These are phyloP conservation scores for Carduelis carduelis DNA, from an alignment of 2,797 vertebrate genomes.

Conservation along the genomic window DNA sequence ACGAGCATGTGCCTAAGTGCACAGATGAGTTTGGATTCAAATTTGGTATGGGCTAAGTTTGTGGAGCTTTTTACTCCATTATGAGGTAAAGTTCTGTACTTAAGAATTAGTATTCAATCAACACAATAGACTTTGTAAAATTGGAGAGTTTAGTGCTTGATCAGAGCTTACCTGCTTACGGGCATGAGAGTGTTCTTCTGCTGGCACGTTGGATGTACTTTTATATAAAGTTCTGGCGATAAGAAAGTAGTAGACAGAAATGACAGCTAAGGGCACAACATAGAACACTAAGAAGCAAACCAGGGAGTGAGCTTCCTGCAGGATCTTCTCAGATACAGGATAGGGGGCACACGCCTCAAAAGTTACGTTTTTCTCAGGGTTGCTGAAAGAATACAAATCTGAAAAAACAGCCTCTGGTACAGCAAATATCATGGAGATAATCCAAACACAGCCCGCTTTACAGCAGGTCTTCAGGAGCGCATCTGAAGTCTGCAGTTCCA, in stretches of 20 bases:
- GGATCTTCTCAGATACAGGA: conserved; percentile 75
- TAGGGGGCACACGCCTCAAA: conserved; percentile 77
- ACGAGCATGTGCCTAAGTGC: background rate
- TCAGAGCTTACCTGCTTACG: conserved; percentile 75
- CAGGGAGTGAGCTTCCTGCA: conserved; percentile 79
- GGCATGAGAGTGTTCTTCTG: conserved; percentile 76
- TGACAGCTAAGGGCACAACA: conserved; percentile 76
- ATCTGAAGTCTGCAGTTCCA: conserved; percentile 77
- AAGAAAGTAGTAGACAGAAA: conserved; percentile 81
- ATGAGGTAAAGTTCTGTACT: background rate
- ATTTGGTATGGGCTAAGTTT: background rate
- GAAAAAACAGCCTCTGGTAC: conserved; percentile 80
- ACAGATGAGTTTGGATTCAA: background rate
- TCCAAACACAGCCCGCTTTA: conserved; percentile 78
- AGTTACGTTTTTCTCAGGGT: conserved; percentile 71
- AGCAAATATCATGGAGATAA: conserved; percentile 77
- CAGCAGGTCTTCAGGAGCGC: conserved; percentile 76
- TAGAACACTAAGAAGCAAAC: conserved; percentile 81
- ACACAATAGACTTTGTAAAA: background rate
- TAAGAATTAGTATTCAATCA: background rate
- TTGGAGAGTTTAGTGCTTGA: background rate
- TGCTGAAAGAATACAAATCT: conserved; percentile 76
- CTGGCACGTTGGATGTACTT: conserved; percentile 79
- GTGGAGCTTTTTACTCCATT: background rate
- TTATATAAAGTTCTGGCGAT: conserved; percentile 79